phyloP scores from a whole-genome alignment of 1,140 invertebrate genomes.

The Drosophila paulistorum region DNA sequence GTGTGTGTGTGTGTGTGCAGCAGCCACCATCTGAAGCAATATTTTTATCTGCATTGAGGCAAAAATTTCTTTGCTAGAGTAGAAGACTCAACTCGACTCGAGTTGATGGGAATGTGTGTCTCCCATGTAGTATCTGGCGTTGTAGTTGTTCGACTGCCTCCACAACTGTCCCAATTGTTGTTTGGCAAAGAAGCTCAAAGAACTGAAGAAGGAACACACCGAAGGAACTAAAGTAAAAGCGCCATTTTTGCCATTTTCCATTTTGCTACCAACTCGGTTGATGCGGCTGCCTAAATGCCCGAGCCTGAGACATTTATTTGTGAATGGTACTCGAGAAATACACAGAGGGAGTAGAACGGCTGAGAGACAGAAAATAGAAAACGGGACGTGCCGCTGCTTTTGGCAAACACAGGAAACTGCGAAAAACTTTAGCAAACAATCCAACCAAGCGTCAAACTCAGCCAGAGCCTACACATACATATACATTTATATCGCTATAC shows the following conservation, averaged over 20 bases:
- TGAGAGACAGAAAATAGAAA: slow-evolving; percentile 31
- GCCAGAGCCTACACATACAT: background rate
- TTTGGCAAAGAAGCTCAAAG: slow-evolving; percentile 52
- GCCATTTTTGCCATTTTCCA: slow-evolving; percentile 1
- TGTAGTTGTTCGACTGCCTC: slow-evolving; percentile 48
- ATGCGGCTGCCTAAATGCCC: slow-evolving; percentile 68
- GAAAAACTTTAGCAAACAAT: slow-evolving; percentile 39
- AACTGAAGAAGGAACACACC: slow-evolving; percentile 31
- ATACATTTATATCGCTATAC: too few species aligned
- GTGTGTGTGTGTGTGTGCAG: slow-evolving; percentile 22
- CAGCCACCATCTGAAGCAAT: slow-evolving; percentile 58
- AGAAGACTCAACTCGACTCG: background rate
- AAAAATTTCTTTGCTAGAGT: slow-evolving; percentile 39
- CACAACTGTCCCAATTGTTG: slow-evolving; percentile 65
- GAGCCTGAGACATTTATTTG: slow-evolving; percentile 65
- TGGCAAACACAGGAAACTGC: slow-evolving; percentile 43
- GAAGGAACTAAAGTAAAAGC: slow-evolving; percentile 8
- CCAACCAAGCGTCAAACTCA: slow-evolving; percentile 3
- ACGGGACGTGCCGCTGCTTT: slow-evolving; percentile 49
- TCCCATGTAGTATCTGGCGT: slow-evolving; percentile 17
- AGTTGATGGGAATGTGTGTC: slow-evolving; percentile 1
- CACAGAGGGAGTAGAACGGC: slow-evolving; percentile 33
- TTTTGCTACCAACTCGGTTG: background rate
- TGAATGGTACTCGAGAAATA: slow-evolving; percentile 61
- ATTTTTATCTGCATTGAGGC: slow-evolving; percentile 76